Conservation (phyloP, 1,140 invertebrate species). For the Neodiprion pinetum region DNA sequence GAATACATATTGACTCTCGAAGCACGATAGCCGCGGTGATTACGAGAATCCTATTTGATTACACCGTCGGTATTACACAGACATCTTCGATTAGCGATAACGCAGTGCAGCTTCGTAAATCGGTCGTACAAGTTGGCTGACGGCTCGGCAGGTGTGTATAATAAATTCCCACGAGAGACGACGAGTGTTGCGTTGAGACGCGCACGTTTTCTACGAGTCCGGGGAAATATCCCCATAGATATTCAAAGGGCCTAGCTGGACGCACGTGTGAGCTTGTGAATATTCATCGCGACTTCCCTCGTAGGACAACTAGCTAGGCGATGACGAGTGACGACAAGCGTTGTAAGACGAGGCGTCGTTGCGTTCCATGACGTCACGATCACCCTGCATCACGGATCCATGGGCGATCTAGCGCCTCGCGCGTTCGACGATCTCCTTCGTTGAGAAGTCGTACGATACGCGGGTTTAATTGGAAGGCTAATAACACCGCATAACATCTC, state of each 20-base stretch:
- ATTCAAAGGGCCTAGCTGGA: neutral
- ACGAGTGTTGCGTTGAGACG: too few relatives aligned
- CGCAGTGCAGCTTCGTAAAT: too few relatives aligned
- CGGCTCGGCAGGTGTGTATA: too few relatives aligned
- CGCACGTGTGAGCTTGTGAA: neutral
- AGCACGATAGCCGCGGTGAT: too few relatives aligned
- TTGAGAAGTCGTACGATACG: neutral
- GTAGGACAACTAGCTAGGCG: too few relatives aligned
- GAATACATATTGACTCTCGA: too few relatives aligned
- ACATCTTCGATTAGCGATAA: too few relatives aligned
- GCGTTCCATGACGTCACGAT: neutral
- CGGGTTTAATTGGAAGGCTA: constrained; percentile 4
- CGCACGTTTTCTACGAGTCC: too few relatives aligned
- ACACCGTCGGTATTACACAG: too few relatives aligned
- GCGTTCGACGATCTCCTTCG: neutral
- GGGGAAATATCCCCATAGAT: neutral
- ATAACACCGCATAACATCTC: neutral
- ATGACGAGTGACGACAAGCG: neutral
- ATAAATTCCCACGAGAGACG: too few relatives aligned
- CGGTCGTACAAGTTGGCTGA: too few relatives aligned
- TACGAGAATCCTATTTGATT: too few relatives aligned
- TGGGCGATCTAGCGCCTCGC: neutral
- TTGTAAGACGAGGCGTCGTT: neutral
- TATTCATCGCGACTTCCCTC: neutral
- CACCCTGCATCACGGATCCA: neutral